Conservation (phyloP, 2,113 vertebrate genomes). For the Fukomys damarensis region DNA sequence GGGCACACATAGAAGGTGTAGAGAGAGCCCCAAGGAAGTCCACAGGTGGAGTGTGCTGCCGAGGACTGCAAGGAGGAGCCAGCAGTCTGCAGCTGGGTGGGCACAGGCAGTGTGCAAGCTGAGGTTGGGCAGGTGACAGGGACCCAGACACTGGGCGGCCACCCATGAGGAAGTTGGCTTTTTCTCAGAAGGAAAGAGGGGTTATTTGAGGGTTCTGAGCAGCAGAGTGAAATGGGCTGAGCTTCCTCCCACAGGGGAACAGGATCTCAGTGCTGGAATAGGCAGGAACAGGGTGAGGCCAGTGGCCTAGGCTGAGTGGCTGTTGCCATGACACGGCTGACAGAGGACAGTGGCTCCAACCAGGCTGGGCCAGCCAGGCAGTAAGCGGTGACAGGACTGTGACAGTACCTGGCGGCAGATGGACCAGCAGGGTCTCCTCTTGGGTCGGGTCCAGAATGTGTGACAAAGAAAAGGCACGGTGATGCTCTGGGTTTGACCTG, state of each 20-base stretch:
- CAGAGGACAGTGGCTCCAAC: accelerated
- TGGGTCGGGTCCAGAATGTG: neutral
- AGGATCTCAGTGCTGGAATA: accelerated
- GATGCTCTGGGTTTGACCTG: neutral
- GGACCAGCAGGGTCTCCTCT: accelerated
- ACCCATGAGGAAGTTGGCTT: neutral
- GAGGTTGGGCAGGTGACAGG: no score
- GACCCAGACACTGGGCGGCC: accelerated
- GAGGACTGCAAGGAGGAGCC: no score
- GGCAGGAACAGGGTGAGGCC: accelerated
- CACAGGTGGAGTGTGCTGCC: accelerated
- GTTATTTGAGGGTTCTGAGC: neutral
- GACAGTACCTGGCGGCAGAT: neutral
- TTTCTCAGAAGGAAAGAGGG: neutral
- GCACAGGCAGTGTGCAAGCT: neutral
- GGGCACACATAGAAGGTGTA: accelerated
- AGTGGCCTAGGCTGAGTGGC: accelerated
- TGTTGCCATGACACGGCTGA: no score
- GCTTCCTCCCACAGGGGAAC: no score
- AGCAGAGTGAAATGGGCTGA: no score
- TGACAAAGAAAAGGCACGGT: neutral
- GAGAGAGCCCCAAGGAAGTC: neutral
- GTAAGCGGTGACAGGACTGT: accelerated
- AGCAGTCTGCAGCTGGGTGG: accelerated
- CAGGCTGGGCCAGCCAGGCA: no score